phyloP scores from a whole-genome alignment of 2,113 vertebrate genomes.

The Engraulis encrasicolus region DNA sequence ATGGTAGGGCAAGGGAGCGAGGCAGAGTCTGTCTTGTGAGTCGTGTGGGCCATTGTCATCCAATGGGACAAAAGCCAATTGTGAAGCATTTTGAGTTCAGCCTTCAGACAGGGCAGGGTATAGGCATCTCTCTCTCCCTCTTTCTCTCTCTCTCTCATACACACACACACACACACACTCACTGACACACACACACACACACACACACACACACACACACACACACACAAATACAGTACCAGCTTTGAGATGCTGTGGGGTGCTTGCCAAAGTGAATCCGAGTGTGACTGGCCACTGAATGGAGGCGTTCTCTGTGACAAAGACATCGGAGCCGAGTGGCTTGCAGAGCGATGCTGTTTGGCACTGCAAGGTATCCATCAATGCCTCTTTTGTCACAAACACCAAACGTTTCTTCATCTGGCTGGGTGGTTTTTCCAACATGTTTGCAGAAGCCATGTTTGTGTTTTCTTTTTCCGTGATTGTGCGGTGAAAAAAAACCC shows the following conservation, averaged over 20 bases:
- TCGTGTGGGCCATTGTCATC: conserved; percentile 44
- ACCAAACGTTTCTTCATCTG: conserved; percentile 31
- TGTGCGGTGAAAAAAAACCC: not conserved
- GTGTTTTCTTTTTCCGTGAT: not conserved
- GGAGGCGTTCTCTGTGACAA: conserved; percentile 48
- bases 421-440: not conserved
- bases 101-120: conserved; percentile 37
- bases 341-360: conserved; percentile 48
- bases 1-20: too few relatives aligned
- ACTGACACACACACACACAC: not conserved
- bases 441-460: too few relatives aligned
- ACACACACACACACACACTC: not conserved
- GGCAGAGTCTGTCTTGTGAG: not conserved
- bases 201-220: not conserved
- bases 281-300: conserved; percentile 57
- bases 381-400: conserved; percentile 65
- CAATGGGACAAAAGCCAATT: conserved; percentile 29
- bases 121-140: too few relatives aligned
- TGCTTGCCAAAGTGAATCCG: conserved; percentile 50
- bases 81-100: conserved; percentile 39
- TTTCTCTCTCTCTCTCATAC: too few relatives aligned
- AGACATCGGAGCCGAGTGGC: conserved; percentile 52
- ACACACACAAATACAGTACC: conserved; percentile 41
- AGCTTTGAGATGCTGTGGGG: conserved; percentile 44
- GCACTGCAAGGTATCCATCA: conserved; percentile 55